phyloP scores from a whole-genome alignment of 2,797 vertebrate species.

The Pitangus sulphuratus region DNA sequence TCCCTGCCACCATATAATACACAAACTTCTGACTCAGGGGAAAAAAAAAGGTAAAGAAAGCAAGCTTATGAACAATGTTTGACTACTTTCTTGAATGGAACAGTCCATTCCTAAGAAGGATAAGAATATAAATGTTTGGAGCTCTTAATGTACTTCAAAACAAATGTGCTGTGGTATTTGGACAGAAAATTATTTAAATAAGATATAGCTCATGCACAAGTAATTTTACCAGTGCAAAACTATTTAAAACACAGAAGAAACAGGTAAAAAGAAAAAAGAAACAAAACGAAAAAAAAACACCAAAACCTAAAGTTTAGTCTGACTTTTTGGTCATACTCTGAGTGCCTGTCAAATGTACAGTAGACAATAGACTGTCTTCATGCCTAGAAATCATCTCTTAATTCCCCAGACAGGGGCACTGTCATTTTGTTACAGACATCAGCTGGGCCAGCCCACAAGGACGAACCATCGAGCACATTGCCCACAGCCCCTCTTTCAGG shows the following conservation, averaged over 20 bases:
- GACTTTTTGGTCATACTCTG: neutral
- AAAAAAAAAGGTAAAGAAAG: fast-evolving
- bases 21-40: neutral
- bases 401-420: neutral
- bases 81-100: neutral
- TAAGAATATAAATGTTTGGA: neutral
- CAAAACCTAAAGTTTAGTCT: neutral
- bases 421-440: neutral
- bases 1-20: fast-evolving
- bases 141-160: neutral
- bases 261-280: fast-evolving
- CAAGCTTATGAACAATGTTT: fast-evolving
- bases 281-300: neutral
- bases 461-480: neutral
- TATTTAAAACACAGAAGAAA: neutral
- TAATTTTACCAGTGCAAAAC: neutral
- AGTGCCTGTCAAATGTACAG: neutral
- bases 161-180: neutral
- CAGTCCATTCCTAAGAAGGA: neutral
- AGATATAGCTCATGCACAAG: neutral
- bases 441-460: neutral
- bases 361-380: neutral
- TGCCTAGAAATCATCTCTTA: neutral
- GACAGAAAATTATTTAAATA: neutral
- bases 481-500: neutral